Conservation (phyloP, 2,797 vertebrate species). For the Ispidina picta region DNA sequence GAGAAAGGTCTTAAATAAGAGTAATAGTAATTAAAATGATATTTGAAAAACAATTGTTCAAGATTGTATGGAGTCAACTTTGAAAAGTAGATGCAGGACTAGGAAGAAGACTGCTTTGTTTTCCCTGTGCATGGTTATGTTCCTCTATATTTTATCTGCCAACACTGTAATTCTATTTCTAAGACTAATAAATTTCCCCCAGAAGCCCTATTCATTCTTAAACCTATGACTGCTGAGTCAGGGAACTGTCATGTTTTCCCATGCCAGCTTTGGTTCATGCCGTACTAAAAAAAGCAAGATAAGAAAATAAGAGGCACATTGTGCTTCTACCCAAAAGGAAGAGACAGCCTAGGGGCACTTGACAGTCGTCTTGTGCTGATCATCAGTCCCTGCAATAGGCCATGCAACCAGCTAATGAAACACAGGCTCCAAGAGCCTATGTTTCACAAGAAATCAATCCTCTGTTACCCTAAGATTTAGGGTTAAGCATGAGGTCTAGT, state of each 20-base stretch:
- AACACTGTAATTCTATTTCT: slow-evolving; percentile 26
- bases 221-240: slow-evolving; percentile 45
- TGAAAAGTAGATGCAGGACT: not conserved
- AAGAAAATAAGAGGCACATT: slow-evolving; percentile 20
- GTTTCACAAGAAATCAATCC: not conserved
- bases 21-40: not conserved
- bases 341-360: not conserved
- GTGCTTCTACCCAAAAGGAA: not conserved
- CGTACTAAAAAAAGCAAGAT: slow-evolving; percentile 24
- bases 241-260: slow-evolving; percentile 39
- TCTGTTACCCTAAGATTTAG: not conserved
- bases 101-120: not conserved
- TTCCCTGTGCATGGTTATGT: not conserved
- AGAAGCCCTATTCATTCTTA: slow-evolving; percentile 38
- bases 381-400: not conserved
- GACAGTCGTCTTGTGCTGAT: slow-evolving; percentile 1
- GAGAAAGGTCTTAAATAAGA: not conserved
- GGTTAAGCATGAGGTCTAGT: not conserved
- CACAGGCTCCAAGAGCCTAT: not conserved
- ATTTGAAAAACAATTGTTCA: not conserved
- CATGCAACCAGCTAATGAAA: not conserved
- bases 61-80: not conserved
- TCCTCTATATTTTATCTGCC: slow-evolving; percentile 3
- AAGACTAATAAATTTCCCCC: slow-evolving; percentile 54
- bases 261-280: not conserved